Evolutionary conservation across 2,797 vertebrate species (phyloP).

Genomic region (Calcarius lapponicus): DNA sequence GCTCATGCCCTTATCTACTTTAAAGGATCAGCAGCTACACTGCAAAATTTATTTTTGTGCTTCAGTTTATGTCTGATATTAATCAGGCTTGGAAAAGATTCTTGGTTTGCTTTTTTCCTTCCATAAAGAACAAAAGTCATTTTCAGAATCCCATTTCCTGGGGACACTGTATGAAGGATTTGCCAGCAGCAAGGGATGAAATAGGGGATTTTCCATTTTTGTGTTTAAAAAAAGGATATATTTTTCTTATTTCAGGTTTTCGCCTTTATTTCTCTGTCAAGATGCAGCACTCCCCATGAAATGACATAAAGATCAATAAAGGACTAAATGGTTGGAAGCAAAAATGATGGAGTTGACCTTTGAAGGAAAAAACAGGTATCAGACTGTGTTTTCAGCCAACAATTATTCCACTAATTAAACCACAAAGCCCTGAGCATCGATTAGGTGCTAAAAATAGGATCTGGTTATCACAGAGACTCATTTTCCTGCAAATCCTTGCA

Average conservation of each 20-base stretch:
- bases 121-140: not conserved
- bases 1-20: not conserved
- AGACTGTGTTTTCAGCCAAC: slow-evolving; percentile 54
- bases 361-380: slow-evolving; percentile 47
- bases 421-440: slow-evolving; percentile 64
- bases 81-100: not conserved
- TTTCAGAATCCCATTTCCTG: not conserved
- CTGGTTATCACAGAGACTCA: slow-evolving; percentile 60
- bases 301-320: slow-evolving; percentile 46
- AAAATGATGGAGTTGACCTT: slow-evolving; percentile 61
- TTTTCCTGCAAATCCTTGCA: slow-evolving; percentile 49
- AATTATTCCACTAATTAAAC: slow-evolving; percentile 69
- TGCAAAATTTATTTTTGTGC: not conserved
- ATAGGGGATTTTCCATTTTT: not conserved
- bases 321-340: slow-evolving; percentile 46
- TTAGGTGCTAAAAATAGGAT: slow-evolving; percentile 69
- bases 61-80: not conserved
- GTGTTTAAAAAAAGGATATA: not conserved
- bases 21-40: not conserved
- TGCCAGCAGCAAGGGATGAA: not conserved
- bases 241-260: slow-evolving; percentile 16
- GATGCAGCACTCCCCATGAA: not conserved
- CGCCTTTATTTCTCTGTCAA: slow-evolving; percentile 7
- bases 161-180: not conserved
- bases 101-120: not conserved